Evolutionary conservation across 2,888 invertebrate genomes (phyloP).

Genomic region (Steinernema hermaphroditum): DNA sequence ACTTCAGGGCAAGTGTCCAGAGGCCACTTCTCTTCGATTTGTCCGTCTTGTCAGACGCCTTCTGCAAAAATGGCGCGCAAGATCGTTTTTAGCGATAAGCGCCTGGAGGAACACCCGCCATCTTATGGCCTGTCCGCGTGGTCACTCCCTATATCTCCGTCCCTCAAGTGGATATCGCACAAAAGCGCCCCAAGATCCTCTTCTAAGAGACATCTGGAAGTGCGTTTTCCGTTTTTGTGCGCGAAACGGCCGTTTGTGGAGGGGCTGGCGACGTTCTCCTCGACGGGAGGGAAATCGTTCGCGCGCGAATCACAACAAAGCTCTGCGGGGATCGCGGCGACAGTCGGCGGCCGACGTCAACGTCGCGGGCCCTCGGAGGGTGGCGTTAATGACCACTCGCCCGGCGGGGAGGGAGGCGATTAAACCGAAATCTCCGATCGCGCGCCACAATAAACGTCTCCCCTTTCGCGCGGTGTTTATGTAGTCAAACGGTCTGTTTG

Average conservation of each 20-base stretch:
- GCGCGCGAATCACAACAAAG: slow-evolving; percentile 22
- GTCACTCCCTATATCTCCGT: too few relatives aligned
- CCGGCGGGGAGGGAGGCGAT: neutral
- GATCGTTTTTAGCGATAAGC: too few relatives aligned
- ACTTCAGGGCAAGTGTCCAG: too few relatives aligned
- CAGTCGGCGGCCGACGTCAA: neutral
- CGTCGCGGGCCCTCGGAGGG: neutral
- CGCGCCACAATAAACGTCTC: neutral
- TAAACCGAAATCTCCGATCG: neutral
- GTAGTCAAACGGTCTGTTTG: neutral
- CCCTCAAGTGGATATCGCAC: too few relatives aligned
- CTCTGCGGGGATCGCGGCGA: neutral
- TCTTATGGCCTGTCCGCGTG: neutral
- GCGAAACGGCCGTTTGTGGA: neutral
- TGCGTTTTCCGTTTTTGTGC: neutral
- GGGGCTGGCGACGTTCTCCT: neutral
- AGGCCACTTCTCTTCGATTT: too few relatives aligned
- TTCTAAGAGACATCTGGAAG: neutral
- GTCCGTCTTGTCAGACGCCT: too few relatives aligned
- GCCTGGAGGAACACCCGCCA: too few relatives aligned
- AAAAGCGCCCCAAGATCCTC: neutral
- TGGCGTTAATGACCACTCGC: slow-evolving; percentile 8
- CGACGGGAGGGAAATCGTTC: slow-evolving; percentile 7
- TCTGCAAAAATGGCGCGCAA: too few relatives aligned
- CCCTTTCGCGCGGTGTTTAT: neutral